Evolutionary conservation across 2,888 invertebrate species (phyloP), one percentile per base, ranked within the genome.

Genomic region (Thumatha senex): DNA sequence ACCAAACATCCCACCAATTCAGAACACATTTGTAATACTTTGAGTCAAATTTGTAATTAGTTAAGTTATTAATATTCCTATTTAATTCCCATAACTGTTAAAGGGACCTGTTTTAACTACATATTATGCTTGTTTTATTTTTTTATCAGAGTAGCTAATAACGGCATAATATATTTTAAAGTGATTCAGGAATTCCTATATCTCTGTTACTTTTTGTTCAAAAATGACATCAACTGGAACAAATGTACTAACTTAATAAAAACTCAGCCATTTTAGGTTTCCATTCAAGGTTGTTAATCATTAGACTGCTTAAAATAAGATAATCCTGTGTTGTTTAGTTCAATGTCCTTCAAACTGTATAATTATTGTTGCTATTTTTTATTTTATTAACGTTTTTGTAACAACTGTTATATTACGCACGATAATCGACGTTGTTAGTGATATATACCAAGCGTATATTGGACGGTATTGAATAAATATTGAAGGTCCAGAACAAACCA

Each of bases 311-410:
- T 12, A 18, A 15, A 41, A 48, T 41, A 33, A 35, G 48, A 35
- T 52, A 51, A 63, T 59, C 60, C 59, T 31, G 54, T 63, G 63
- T 52, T 13, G 12, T 46, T 54, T 38, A 46, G 47, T 35, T 48
- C 53, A 56, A 47, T 39, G 52, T 46, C 48, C 55, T 58, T 51
- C 40, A 46, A 40, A 48, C 42, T 35, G 38, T 47, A 40, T 51
- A 47, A 58, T 58, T 33, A 48, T 34, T 11, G 38, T 48, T 40
- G 51, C 33, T 24, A 4, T 24, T 24, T 24, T 24, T 24, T 5
- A 24, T 24, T 24, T 24, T 24, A 24, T 4, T 24, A 4, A 24
- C 2, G 3, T 2, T 24, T 24, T 4, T 24, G 18, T 24, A 24
- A 24, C 18, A 5, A 24, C 18, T 18, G n/a, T 34, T 12, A 12